Percentiles rank a stretch among this genome's conserved stretches.
These are phyloP conservation scores for Ptychadena robeensis DNA, from an alignment of 2,797 vertebrate genomes.

Conservation along the genomic window DNA sequence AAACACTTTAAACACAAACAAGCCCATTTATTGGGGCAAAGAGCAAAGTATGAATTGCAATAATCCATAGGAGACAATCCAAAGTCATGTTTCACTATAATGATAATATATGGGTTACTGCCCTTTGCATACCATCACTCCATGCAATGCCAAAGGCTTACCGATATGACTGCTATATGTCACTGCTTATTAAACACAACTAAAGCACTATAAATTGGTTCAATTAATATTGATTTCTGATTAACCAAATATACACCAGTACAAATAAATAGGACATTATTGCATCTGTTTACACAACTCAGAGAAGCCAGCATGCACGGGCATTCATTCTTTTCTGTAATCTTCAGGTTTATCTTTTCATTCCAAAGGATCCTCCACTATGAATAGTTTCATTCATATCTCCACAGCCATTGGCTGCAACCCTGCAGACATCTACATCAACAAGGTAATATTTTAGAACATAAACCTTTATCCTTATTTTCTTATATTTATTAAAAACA, in stretches of 20 bases:
- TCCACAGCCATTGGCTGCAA: background rate
- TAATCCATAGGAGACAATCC: background rate
- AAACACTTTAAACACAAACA: background rate
- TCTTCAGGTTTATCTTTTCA: background rate
- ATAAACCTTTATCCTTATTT: background rate
- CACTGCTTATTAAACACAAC: background rate
- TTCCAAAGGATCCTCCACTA: background rate
- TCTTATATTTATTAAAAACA: slow-evolving; percentile 1
- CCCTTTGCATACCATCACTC: background rate
- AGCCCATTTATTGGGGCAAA: background rate
- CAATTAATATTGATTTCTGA: no score
- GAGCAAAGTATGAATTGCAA: background rate
- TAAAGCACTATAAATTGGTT: no score
- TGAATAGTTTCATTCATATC: background rate
- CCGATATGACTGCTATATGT: no score
- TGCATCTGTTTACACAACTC: background rate
- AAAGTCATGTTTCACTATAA: no score
- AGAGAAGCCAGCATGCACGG: background rate
- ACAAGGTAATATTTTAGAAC: background rate
- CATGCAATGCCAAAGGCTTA: no score
- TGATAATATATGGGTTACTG: background rate
- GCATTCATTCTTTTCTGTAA: background rate
- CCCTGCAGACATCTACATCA: background rate
- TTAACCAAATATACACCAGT: background rate
- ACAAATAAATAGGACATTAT: slow-evolving; percentile 12